Evolutionary conservation across 2,797 vertebrate genomes (phyloP), one percentile per base, ranked within the genome.

Genomic region (Leptoclinus maculatus): DNA sequence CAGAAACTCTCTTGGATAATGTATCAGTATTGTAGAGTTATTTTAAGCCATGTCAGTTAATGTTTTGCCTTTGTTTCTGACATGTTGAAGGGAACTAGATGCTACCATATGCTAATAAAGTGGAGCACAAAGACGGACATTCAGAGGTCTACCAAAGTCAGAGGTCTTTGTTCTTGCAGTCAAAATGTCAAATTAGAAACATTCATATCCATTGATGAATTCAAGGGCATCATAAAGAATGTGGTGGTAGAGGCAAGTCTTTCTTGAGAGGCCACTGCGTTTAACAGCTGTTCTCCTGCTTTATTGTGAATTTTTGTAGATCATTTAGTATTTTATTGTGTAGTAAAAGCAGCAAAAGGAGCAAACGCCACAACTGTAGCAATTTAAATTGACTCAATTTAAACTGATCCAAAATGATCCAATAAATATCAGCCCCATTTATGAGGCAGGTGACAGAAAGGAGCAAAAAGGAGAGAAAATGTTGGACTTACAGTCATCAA

Each of bases 1-100:
- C 25, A 64, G 67, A 56, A 69, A 63, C 29, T 64, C 41, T 51
- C 17, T 34, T 67, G 41, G 41, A 74, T 83, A 59, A 75, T 75
- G 78, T n/a, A 80, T 38, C 57, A 80, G 27, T 39, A 59, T 14
- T 32, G 54, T 29, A 47, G 16, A 68, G 16, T 74, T 58, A 70
- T 49, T 71, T 65, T 27, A 54, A 47, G n/a, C 25, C 36, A 39
- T 32, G 45, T 17, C 23, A 34, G 29, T 67, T 13, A 56, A 71
- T 57, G 43, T 54, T 76, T 69, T 27, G 45, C 21, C n/a, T 70
- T 74, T 58, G 47, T 45, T 54, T 3, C 38, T 3, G 7, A 63
- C 51, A 16, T 5, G 16, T 49, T 34, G 60, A 47, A 69, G 25
- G 25, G 17, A 2, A 1, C 57, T 68, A 11, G 41, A 43, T 54